Conservation (phyloP, 2,888 invertebrate genomes). For the Xylota sylvarum region DNA sequence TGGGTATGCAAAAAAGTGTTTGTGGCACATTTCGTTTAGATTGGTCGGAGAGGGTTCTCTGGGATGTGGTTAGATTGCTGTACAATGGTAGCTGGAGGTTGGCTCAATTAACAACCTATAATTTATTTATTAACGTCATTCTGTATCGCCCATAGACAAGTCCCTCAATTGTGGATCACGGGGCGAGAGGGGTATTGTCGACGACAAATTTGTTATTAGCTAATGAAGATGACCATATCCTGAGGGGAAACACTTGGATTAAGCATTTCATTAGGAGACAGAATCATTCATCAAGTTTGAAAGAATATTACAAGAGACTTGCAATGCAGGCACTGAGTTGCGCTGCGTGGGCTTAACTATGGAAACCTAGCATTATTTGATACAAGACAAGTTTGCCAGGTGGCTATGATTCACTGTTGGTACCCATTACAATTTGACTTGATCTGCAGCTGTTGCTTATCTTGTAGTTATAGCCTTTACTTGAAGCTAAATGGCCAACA, state of each 20-base stretch:
- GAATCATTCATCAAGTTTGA: conserved; percentile 38
- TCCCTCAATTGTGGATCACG: neutral
- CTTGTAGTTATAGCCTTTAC: neutral
- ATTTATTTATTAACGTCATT: conserved; percentile 72
- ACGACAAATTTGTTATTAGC: conserved; percentile 43
- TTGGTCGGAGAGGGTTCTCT: conserved; percentile 68
- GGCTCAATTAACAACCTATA: conserved; percentile 72
- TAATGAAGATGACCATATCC: conserved; percentile 39
- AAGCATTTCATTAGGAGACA: conserved; percentile 46
- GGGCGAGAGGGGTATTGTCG: neutral
- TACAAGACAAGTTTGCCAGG: neutral
- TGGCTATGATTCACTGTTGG: neutral
- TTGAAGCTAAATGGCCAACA: no score
- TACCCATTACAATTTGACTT: neutral
- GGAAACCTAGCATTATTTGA: neutral
- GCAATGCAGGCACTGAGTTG: neutral
- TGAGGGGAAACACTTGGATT: neutral
- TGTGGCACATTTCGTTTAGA: conserved; percentile 72
- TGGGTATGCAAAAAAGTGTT: conserved; percentile 75
- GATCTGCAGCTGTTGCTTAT: neutral
- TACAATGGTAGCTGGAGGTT: conserved; percentile 72
- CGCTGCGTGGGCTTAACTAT: neutral
- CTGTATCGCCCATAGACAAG: conserved; percentile 33
- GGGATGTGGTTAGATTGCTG: conserved; percentile 72
- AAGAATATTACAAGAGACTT: neutral